Evolutionary conservation across 2,113 vertebrate species (phyloP).

Genomic region (Apodemus speciosus): DNA sequence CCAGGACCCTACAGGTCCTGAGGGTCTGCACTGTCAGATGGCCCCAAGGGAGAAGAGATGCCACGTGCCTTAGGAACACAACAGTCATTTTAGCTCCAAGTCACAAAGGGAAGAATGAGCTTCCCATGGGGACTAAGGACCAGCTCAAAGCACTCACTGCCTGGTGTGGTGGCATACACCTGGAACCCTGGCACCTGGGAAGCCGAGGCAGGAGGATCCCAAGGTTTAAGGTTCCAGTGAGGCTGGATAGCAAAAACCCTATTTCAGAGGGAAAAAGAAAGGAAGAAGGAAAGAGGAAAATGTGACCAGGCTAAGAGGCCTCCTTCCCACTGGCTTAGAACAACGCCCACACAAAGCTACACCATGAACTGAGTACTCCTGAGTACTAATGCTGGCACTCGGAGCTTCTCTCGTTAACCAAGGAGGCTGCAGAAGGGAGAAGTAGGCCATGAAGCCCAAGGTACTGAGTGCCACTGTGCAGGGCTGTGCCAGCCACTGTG

Average conservation of each 20-base stretch:
- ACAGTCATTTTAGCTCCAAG: background rate
- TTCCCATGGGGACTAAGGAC: background rate
- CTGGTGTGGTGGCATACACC: background rate
- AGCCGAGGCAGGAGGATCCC: background rate
- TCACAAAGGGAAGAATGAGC: background rate
- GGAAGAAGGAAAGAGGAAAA: background rate
- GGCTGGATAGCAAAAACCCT: background rate
- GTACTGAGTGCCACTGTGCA: background rate
- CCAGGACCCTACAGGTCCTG: background rate
- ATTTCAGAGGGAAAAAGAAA: background rate
- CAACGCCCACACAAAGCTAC: background rate
- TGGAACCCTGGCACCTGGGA: background rate
- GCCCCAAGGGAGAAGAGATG: background rate
- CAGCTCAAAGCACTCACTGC: background rate
- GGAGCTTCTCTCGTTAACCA: background rate
- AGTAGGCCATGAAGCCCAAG: background rate
- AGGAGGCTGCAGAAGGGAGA: background rate
- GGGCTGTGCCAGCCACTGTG: background rate
- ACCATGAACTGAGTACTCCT: background rate
- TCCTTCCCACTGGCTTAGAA: background rate
- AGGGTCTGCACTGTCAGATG: background rate
- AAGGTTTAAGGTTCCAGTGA: background rate
- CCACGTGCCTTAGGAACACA: background rate
- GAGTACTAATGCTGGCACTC: background rate
- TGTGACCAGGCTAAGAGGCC: background rate